phyloP scores from a whole-genome alignment of 2,888 invertebrate genomes.

The Harmothoe impar region DNA sequence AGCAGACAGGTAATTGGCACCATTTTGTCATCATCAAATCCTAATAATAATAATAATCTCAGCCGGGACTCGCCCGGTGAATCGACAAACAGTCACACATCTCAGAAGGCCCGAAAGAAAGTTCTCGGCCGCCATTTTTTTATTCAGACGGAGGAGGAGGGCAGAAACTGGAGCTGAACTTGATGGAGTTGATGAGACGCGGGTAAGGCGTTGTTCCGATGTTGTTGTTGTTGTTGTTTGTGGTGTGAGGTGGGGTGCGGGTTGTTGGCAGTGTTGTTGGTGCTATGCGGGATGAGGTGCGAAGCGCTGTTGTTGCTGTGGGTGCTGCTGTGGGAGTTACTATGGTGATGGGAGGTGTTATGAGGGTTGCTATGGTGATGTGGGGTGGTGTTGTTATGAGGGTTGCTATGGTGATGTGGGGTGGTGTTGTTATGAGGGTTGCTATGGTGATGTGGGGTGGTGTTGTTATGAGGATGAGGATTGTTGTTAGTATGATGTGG shows the following conservation, averaged over 20 bases:
- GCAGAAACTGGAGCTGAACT: constrained; percentile 50
- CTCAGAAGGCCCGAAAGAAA: too few relatives aligned
- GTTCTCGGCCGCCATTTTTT: too few relatives aligned
- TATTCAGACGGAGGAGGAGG: constrained; percentile 44
- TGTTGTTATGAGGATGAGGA: neutral
- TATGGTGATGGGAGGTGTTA: too few relatives aligned
- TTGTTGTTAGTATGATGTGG: neutral
- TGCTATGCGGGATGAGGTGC: neutral
- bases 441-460: neutral
- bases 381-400: neutral
- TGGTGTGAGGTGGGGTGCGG: neutral
- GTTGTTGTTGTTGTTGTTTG: neutral
- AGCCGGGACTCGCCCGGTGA: too few relatives aligned
- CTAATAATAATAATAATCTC: too few relatives aligned
- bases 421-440: neutral
- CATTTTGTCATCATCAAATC: neutral
- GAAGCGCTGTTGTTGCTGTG: neutral
- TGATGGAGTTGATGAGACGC: constrained; percentile 44
- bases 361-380: neutral
- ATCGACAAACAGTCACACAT: too few relatives aligned
- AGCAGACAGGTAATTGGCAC: neutral
- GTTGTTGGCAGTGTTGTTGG: neutral
- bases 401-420: neutral
- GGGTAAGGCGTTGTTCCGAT: neutral
- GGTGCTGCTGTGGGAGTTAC: neutral